Conservation (phyloP, 2,797 vertebrate genomes). For the Hafferia zeledoni region DNA sequence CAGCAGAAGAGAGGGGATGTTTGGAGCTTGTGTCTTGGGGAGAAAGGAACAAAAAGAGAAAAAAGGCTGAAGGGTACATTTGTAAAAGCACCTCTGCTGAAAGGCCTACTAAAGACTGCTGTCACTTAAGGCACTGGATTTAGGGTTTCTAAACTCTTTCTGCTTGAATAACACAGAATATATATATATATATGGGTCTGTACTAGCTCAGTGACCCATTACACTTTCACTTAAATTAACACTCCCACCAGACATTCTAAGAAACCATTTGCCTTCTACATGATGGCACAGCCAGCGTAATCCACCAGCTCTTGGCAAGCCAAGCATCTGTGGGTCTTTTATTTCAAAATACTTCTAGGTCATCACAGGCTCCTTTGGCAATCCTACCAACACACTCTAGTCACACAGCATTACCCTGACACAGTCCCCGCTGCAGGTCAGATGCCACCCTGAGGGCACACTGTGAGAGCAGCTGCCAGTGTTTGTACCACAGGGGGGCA, state of each 20-base stretch:
- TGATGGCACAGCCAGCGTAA: neutral
- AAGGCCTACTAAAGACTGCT: neutral
- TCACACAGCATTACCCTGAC: neutral
- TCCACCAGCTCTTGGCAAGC: neutral
- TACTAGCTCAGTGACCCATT: neutral
- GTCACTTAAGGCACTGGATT: neutral
- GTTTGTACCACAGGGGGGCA: fast-evolving
- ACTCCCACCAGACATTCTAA: neutral
- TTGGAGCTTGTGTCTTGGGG: neutral
- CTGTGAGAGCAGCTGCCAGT: neutral
- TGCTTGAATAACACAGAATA: neutral
- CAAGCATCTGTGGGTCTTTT: neutral
- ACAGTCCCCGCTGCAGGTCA: neutral
- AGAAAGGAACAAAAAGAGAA: neutral
- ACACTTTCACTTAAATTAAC: neutral
- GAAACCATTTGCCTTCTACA: neutral
- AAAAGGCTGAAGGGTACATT: neutral
- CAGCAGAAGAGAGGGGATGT: neutral
- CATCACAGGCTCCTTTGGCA: neutral
- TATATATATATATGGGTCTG: neutral
- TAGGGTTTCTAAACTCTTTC: neutral
- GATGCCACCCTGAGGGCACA: neutral
- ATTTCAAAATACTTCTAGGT: neutral
- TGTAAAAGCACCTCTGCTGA: neutral
- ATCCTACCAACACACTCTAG: neutral